phyloP scores from a whole-genome alignment of 2,113 vertebrate species.

The Aythya baeri region DNA sequence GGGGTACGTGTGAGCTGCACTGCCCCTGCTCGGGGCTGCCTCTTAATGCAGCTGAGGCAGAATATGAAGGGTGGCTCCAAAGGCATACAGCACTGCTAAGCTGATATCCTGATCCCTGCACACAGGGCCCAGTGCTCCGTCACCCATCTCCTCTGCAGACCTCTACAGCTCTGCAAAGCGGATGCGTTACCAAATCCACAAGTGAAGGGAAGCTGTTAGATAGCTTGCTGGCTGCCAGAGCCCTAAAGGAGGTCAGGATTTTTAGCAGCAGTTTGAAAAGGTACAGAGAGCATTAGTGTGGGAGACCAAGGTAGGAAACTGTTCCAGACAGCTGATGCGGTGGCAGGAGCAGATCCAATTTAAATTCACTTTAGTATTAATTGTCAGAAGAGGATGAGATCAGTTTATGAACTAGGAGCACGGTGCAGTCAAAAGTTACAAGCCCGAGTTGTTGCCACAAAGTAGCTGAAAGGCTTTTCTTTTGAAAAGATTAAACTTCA shows the following conservation, averaged over 20 bases:
- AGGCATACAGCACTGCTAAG: background rate
- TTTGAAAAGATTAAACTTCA: constrained; percentile 77
- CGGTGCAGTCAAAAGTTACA: constrained; percentile 65
- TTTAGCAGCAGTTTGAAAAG: constrained; percentile 37
- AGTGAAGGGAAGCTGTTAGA: background rate
- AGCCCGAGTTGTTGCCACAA: constrained; percentile 63
- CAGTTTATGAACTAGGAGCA: constrained; percentile 62
- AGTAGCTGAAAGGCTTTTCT: constrained; percentile 75
- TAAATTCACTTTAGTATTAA: constrained; percentile 68
- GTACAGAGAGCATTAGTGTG: constrained; percentile 36
- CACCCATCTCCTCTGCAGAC: background rate
- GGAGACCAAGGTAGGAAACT: constrained; percentile 50
- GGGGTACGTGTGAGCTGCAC: fast-evolving
- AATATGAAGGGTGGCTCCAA: background rate
- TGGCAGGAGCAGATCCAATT: constrained; percentile 54
- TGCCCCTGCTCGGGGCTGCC: background rate
- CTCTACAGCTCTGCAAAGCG: background rate
- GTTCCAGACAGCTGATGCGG: constrained; percentile 11
- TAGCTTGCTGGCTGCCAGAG: background rate
- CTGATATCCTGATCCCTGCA: background rate
- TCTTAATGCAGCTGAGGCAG: background rate
- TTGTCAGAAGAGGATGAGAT: constrained; percentile 72
- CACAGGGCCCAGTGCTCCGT: fast-evolving
- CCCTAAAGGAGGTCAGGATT: constrained; percentile 49
- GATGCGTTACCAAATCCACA: constrained; percentile 6